Percentiles rank a stretch among this genome's conserved stretches.
phyloP scores from a whole-genome alignment of 2,888 invertebrate species.

The Rotaria macrura region DNA sequence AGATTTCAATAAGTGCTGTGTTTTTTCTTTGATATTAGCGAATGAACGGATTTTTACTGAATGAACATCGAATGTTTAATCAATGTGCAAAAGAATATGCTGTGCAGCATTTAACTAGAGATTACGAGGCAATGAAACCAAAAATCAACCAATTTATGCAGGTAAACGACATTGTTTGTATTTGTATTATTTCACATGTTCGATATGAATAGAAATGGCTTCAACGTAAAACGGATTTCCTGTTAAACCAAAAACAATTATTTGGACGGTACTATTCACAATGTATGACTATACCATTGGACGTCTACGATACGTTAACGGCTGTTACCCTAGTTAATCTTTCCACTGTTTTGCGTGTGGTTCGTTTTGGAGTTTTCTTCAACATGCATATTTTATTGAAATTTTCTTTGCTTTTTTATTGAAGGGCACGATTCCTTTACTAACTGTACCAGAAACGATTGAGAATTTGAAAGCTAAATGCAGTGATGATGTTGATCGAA shows the following conservation, averaged over 20 bases:
- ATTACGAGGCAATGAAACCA: not conserved
- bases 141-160: not conserved
- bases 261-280: not conserved
- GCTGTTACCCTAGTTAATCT: not conserved
- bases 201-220: not conserved
- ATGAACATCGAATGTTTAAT: slow-evolving; percentile 21
- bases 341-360: not conserved
- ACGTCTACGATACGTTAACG: not conserved
- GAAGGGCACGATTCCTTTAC: not conserved
- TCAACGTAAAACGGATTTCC: not conserved
- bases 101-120: not conserved
- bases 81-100: slow-evolving; percentile 3
- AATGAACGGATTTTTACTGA: not conserved
- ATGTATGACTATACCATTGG: not conserved
- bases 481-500: not conserved
- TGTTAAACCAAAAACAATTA: not conserved
- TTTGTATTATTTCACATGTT: not conserved
- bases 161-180: not conserved
- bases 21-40: not conserved
- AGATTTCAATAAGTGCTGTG: not conserved
- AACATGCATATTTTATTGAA: no score
- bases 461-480: not conserved
- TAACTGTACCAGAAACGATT: not conserved
- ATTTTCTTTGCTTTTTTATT: not conserved
- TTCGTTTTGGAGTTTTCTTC: not conserved